These are phyloP conservation scores for Hemicentrotus pulcherrimus DNA, from an alignment of 35 echinoderm and acorn worm species.

Conservation along the genomic window DNA sequence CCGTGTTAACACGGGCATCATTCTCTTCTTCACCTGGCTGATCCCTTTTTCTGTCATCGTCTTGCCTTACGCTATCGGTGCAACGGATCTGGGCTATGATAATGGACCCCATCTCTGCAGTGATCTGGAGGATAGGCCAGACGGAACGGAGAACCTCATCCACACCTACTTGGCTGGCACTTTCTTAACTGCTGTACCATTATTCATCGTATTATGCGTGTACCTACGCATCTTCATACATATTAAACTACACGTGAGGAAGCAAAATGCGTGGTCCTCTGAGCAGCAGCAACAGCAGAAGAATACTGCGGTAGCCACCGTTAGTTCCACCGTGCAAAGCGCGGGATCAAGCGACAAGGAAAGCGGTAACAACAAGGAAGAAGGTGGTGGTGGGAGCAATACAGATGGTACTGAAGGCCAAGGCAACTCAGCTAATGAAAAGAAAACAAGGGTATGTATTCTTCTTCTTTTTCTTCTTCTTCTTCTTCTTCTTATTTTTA, in stretches of 20 bases:
- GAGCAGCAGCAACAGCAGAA: neutral
- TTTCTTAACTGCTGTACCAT: neutral
- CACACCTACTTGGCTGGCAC: neutral
- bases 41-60: slow-evolving; percentile 27
- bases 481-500: too few species aligned
- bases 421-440: neutral
- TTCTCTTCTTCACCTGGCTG: slow-evolving; percentile 16
- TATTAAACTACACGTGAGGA: neutral
- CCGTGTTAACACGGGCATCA: neutral
- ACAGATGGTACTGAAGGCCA: neutral
- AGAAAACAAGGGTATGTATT: neutral
- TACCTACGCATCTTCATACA: slow-evolving; percentile 32
- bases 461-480: too few species aligned
- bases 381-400: neutral
- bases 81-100: slow-evolving; percentile 21
- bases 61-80: neutral
- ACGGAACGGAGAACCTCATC: neutral
- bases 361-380: neutral
- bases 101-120: slow-evolving; percentile 33
- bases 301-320: neutral
- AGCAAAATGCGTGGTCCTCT: slow-evolving; percentile 2
- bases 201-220: neutral
- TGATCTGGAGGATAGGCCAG: slow-evolving; percentile 4
- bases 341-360: neutral
- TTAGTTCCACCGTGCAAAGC: neutral